Evolutionary conservation across 2,113 vertebrate genomes (phyloP).

Genomic region (Gadus macrocephalus): DNA sequence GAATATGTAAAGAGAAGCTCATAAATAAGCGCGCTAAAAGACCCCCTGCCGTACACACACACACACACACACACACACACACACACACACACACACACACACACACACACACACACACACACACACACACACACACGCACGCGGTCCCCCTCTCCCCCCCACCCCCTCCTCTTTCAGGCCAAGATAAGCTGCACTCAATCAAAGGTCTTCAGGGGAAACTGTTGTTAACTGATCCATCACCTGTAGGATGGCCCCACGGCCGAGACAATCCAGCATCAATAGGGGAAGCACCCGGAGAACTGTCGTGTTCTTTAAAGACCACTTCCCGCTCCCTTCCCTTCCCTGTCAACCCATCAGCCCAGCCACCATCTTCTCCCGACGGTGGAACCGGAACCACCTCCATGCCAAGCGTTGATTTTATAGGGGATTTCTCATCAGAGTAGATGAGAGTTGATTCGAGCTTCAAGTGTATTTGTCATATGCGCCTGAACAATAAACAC

Average conservation of each 20-base stretch:
- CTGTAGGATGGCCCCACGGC: slow-evolving; percentile 42
- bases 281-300: slow-evolving; percentile 13
- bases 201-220: slow-evolving; percentile 60
- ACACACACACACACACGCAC: slow-evolving; percentile 13
- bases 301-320: too few species aligned
- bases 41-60: slow-evolving; percentile 49
- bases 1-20: slow-evolving; percentile 76
- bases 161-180: slow-evolving; percentile 29
- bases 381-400: too few species aligned
- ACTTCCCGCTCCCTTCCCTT: too few species aligned
- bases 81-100: slow-evolving; percentile 12
- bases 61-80: slow-evolving; percentile 15
- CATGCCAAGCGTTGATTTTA: too few species aligned
- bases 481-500: too few species aligned
- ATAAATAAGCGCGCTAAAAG: slow-evolving; percentile 72
- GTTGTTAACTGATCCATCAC: slow-evolving; percentile 61
- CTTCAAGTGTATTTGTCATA: too few species aligned
- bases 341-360: too few species aligned
- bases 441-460: too few species aligned
- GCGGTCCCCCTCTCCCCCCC: neutral
- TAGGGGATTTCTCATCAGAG: too few species aligned
- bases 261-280: slow-evolving; percentile 44
- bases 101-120: slow-evolving; percentile 14
- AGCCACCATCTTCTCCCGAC: too few species aligned
- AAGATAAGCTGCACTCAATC: slow-evolving; percentile 53